Evolutionary conservation across 2,797 vertebrate genomes (phyloP).

Genomic region (Chelon labrosus): DNA sequence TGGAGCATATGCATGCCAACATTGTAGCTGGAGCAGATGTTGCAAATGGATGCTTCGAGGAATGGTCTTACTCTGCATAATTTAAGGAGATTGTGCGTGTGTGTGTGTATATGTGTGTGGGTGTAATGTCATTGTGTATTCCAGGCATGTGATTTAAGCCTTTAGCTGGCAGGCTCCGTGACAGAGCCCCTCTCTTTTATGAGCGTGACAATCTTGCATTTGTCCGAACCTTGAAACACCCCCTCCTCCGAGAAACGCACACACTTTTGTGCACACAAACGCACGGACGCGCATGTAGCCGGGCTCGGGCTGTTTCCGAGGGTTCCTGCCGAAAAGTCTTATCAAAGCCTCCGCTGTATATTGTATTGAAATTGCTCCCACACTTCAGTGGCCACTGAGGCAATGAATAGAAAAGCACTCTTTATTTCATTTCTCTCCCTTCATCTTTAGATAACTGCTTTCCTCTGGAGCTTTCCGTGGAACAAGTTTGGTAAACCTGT

Average conservation of each 20-base stretch:
- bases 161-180: conserved; percentile 80
- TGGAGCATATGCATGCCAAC: conserved; percentile 66
- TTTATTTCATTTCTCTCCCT: conserved; percentile 73
- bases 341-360: conserved; percentile 75
- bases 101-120: conserved; percentile 12
- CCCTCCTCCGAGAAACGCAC: conserved; percentile 64
- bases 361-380: conserved; percentile 89
- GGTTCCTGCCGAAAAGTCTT: conserved; percentile 64
- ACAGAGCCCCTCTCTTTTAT: conserved; percentile 83
- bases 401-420: conserved; percentile 84
- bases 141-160: conserved; percentile 81
- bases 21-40: conserved; percentile 71
- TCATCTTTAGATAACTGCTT: conserved; percentile 74
- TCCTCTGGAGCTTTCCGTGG: conserved; percentile 55
- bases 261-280: conserved; percentile 32
- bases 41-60: conserved; percentile 74
- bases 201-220: conserved; percentile 78
- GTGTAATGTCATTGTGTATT: conserved; percentile 79
- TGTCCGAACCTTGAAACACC: conserved; percentile 82
- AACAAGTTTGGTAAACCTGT: conserved; percentile 66
- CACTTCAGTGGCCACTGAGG: conserved; percentile 87
- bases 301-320: conserved; percentile 62
- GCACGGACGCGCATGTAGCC: conserved; percentile 57
- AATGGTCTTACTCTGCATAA: conserved; percentile 77
- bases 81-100: conserved; percentile 64